Base-by-base conservation (phyloP, 2,888 invertebrate species). In the Philaethria dido region DNA sequence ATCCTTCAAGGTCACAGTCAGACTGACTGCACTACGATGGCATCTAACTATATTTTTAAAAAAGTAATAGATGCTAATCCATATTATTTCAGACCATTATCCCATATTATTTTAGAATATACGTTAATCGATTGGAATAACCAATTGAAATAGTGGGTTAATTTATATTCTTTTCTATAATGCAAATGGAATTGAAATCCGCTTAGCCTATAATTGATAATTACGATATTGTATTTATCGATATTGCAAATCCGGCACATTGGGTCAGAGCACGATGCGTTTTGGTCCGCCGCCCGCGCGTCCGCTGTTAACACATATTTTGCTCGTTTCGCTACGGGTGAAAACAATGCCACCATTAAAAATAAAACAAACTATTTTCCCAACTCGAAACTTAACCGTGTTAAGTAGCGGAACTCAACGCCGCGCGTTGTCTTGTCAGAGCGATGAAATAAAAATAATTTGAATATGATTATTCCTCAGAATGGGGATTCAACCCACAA, bases 231-330 rank as follows among this genome's bases (percentile, higher is more conserved):
- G 83, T 81, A 80, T 80, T 66, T 74, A 82, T 80, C 83, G 83
- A 82, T 84, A 83, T 85, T 75, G 81, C 52, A 85, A 85, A 84
- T 85, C 80, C 77, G 78, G 70, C 77, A 80, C 80, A 86, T 87
- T 86, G 85, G 75, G 72, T 77, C 76, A 77, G 63, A 78, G 83
- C 78, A 79, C 84, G 85, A 82, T 79, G 85, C 89, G 85, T 85
- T 78, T 76, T 83, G 75, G 77, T 76, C 75, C 72, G 77, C 55
- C 69, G 68, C 54, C 64, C 70, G 61, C 62, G 50, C 68, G 64
- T 72, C 73, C 70, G 73, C 62, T 73, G 66, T 72, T 73, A 69
- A 54, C 66, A 68, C 63, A 72, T 68, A 52, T 52, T 52, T 64
- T 52, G 44, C 33, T 62, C 62, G 52, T 59, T 68, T 70, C 48